These are phyloP conservation scores for Argyresthia goedartella DNA, from an alignment of 2,888 invertebrate genomes.

Conservation along the genomic window DNA sequence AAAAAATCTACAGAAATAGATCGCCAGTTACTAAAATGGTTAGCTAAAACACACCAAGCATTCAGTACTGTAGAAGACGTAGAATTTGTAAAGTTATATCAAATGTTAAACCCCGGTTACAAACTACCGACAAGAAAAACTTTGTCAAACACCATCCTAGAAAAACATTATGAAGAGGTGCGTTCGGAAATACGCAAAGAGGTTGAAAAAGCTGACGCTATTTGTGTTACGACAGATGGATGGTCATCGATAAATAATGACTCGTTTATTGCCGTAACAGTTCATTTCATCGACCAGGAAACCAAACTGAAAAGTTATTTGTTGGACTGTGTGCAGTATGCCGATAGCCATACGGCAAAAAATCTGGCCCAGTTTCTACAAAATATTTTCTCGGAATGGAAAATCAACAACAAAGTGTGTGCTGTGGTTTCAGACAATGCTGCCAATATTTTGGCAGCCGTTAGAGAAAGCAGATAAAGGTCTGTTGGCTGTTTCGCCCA, in stretches of 20 bases:
- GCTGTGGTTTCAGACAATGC: not conserved
- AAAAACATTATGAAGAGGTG: no score
- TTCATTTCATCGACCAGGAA: slow-evolving; percentile 4
- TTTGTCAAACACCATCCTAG: no score
- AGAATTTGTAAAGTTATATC: no score
- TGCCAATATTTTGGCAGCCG: not conserved
- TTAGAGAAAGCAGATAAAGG: not conserved
- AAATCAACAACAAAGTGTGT: not conserved
- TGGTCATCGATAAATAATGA: slow-evolving; percentile 7
- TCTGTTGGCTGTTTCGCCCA: no score
- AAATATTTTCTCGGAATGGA: not conserved
- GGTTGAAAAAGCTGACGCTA: not conserved
- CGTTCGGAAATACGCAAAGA: not conserved
- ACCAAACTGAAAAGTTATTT: not conserved
- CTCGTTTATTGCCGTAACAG: slow-evolving; percentile 6
- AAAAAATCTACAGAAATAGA: no score
- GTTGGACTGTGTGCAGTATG: not conserved
- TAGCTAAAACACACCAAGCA: no score
- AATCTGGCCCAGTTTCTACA: not conserved
- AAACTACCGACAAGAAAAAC: no score
- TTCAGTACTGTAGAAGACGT: no score
- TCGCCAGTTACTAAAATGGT: no score
- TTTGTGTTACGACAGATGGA: slow-evolving; percentile 7
- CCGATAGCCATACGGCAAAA: not conserved
- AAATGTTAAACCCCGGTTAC: no score